These are phyloP conservation scores for Magallana angulata DNA, from an alignment of 1,140 invertebrate genomes.

Conservation along the genomic window DNA sequence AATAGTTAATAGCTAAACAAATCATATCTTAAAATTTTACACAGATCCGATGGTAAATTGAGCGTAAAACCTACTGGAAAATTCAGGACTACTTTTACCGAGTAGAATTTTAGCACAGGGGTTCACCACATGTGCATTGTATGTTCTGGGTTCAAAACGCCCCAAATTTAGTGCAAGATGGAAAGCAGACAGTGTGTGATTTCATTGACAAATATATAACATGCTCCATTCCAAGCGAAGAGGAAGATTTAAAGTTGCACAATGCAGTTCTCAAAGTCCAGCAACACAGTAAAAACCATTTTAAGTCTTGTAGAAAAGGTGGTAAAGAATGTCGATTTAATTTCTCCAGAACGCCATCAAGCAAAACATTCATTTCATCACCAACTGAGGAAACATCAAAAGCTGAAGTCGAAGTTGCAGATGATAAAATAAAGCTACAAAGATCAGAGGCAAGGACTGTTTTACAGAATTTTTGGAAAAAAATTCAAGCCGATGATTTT, in stretches of 20 bases:
- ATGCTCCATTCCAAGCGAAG: conserved; percentile 19
- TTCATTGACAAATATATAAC: conserved; percentile 41
- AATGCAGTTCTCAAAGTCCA: conserved; percentile 17
- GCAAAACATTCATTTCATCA: conserved; percentile 42
- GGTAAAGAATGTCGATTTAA: neutral
- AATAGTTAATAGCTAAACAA: no score
- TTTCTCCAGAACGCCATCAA: conserved; percentile 38
- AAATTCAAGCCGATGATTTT: neutral
- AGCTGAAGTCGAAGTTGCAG: neutral
- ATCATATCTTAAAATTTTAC: no score
- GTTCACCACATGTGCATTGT: neutral
- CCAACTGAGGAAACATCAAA: neutral
- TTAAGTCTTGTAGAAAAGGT: conserved; percentile 34
- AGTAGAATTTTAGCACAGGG: no score
- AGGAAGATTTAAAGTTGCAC: conserved; percentile 10
- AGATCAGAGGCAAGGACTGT: neutral
- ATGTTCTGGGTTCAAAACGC: conserved; percentile 71
- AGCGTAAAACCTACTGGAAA: no score
- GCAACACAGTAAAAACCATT: conserved; percentile 37
- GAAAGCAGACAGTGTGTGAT: conserved; percentile 41
- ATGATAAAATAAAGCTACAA: neutral
- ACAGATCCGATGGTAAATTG: no score
- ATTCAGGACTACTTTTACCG: no score
- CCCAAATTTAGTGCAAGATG: conserved; percentile 52
- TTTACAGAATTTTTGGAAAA: conserved; percentile 39